Conservation (phyloP, 2,113 vertebrate species). For the Dolichotis patagonum region DNA sequence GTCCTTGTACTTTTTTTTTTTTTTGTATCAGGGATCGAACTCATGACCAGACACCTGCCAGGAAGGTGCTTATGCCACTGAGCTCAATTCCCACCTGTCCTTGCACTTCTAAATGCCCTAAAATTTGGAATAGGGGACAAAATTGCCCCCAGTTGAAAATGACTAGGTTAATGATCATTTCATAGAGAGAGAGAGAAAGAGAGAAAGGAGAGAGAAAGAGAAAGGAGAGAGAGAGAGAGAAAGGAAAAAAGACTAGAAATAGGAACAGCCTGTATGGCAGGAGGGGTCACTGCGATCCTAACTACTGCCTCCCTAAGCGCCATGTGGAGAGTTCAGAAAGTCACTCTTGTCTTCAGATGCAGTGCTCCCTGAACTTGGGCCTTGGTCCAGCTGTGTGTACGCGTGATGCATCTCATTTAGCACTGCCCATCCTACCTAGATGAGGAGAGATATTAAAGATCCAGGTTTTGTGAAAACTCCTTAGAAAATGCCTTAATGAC, state of each 20-base stretch:
- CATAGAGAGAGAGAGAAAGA: background rate
- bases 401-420: background rate
- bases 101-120: background rate
- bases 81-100: no score
- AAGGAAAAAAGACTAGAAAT: background rate
- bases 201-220: background rate
- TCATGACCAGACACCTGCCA: no score
- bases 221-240: no score
- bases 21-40: no score
- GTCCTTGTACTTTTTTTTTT: background rate
- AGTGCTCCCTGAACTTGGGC: background rate
- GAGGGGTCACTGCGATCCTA: background rate
- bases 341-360: background rate
- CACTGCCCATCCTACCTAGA: background rate
- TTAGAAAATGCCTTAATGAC: background rate
- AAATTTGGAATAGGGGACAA: background rate
- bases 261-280: background rate
- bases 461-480: background rate
- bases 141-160: background rate
- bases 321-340: background rate
- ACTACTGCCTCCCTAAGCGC: background rate
- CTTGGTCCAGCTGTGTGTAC: background rate
- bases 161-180: background rate
- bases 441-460: background rate
- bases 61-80: no score